Percentiles rank a stretch among this genome's conserved stretches.
phyloP scores from a whole-genome alignment of 2,888 invertebrate genomes.

The Caprella mutica region DNA sequence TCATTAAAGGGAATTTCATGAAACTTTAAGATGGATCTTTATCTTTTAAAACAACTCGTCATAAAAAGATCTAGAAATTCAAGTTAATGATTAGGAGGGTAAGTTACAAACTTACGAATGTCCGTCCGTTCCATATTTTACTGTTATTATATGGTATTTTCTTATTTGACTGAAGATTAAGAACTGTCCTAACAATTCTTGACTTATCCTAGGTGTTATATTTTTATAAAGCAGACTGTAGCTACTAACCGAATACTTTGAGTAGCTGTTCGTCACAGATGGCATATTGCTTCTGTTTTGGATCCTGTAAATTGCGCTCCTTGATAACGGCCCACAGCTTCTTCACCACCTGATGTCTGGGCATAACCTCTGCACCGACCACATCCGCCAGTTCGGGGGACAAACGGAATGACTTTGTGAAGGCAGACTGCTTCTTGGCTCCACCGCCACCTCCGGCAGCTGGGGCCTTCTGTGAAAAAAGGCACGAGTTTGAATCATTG shows the following conservation, averaged over 20 bases:
- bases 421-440: slow-evolving; percentile 52
- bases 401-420: slow-evolving; percentile 69
- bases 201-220: not conserved
- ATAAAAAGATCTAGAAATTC: too few species aligned
- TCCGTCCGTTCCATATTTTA: not conserved
- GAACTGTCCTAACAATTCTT: not conserved
- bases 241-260: slow-evolving; percentile 64
- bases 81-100: not conserved
- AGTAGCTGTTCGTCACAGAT: slow-evolving; percentile 81
- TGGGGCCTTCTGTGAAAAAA: too few species aligned
- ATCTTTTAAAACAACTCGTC: too few species aligned
- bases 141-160: not conserved
- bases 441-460: slow-evolving; percentile 17
- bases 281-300: slow-evolving; percentile 87
- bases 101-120: not conserved
- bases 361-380: slow-evolving; percentile 70
- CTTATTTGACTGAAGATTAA: not conserved
- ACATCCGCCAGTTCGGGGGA: slow-evolving; percentile 73
- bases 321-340: slow-evolving; percentile 82
- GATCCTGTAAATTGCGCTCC: slow-evolving; percentile 74
- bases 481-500: too few species aligned
- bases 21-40: too few species aligned
- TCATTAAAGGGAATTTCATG: too few species aligned
- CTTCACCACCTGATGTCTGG: slow-evolving; percentile 80
- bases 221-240: not conserved